Evolutionary conservation across 2,888 invertebrate genomes (phyloP).

Genomic region (Parnassius apollo): DNA sequence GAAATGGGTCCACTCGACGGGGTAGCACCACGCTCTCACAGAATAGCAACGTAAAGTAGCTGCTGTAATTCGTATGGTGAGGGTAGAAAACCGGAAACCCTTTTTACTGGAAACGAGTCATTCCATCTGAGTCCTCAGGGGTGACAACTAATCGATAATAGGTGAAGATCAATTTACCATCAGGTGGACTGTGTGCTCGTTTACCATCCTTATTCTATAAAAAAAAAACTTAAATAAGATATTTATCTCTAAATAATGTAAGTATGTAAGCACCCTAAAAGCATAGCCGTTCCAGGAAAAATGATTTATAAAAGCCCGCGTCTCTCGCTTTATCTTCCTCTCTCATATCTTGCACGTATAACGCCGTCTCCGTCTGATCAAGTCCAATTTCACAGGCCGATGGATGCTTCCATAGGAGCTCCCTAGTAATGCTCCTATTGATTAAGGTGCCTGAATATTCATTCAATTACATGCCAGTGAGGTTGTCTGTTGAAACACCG

Average conservation of each 20-base stretch:
- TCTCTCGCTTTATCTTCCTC: slow-evolving; percentile 46
- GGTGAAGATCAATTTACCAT: too few relatives aligned
- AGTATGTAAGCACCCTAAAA: slow-evolving; percentile 54
- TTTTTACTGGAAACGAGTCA: too few relatives aligned
- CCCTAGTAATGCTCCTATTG: slow-evolving; percentile 73
- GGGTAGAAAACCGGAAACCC: too few relatives aligned
- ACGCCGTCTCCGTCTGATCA: slow-evolving; percentile 52
- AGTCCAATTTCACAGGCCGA: slow-evolving; percentile 78
- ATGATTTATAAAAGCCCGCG: slow-evolving; percentile 76
- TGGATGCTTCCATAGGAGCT: slow-evolving; percentile 67
- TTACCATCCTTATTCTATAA: too few relatives aligned
- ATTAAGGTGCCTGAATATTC: slow-evolving; percentile 79
- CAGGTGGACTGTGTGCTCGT: too few relatives aligned
- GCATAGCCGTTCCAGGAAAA: slow-evolving; percentile 68
- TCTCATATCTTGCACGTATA: slow-evolving; percentile 33
- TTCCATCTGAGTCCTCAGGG: too few relatives aligned
- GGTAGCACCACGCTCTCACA: too few relatives aligned
- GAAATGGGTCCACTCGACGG: too few relatives aligned
- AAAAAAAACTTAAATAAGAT: too few relatives aligned
- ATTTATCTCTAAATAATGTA: not conserved
- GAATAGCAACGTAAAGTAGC: too few relatives aligned
- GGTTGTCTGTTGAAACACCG: slow-evolving; percentile 63
- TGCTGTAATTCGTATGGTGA: too few relatives aligned
- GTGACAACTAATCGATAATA: too few relatives aligned
- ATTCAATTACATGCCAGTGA: slow-evolving; percentile 73